A percentile compares a stretch with the other conserved stretches of the same genome.
Evolutionary conservation across 92 coral and sea anemone species (phyloP).

Genomic region (Micromussa lordhowensis): DNA sequence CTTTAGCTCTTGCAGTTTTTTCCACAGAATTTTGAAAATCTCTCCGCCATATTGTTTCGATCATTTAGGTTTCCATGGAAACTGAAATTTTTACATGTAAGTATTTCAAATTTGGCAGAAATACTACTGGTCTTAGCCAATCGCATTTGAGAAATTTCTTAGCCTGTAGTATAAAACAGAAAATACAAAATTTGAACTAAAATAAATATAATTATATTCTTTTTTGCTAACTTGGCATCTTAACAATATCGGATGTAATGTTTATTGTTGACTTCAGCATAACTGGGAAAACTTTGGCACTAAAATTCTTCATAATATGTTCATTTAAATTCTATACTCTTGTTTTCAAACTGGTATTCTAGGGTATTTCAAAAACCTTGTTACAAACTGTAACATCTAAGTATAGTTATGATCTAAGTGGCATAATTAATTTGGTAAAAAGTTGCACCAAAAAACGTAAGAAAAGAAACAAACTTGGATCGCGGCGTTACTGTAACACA

Average conservation of each 20-base stretch:
- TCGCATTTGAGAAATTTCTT: no score
- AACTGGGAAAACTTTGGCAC: neutral
- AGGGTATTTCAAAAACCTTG: neutral
- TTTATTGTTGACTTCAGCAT: neutral
- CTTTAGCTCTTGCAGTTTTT: no score
- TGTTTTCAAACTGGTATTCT: neutral
- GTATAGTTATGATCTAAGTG: neutral
- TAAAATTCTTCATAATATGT: neutral
- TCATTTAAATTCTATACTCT: neutral
- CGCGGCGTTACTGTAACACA: neutral
- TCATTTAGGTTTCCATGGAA: no score
- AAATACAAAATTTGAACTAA: constrained; percentile 22
- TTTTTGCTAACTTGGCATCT: neutral
- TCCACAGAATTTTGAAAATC: no score
- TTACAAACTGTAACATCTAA: neutral
- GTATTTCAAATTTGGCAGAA: no score
- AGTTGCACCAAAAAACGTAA: neutral
- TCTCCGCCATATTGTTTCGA: no score
- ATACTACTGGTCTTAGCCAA: no score
- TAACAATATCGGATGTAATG: neutral
- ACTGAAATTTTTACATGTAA: no score
- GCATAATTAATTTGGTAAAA: neutral
- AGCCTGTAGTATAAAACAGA: no score
- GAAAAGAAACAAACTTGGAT: neutral
- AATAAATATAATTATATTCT: constrained; percentile 8